Conservation (phyloP, 2,888 invertebrate genomes). For the Troides oblongomaculatus region DNA sequence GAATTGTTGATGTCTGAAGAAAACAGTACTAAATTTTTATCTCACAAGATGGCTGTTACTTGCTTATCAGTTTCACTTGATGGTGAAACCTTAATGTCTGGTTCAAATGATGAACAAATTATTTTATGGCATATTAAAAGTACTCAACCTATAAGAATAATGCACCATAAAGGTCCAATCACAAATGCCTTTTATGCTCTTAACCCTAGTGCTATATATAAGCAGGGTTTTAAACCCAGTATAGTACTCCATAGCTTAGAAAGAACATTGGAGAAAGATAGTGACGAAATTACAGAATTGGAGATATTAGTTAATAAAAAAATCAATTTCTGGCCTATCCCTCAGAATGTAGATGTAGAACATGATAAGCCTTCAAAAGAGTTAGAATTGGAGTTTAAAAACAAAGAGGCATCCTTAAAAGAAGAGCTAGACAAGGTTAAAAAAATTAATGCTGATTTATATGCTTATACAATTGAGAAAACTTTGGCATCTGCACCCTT, state of each 20-base stretch:
- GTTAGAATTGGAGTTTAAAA: conserved; percentile 48
- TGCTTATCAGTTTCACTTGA: conserved; percentile 86
- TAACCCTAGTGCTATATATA: conserved; percentile 80
- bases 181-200: conserved; percentile 85
- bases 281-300: conserved; percentile 67
- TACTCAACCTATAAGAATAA: conserved; percentile 84
- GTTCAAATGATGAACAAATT: conserved; percentile 86
- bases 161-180: conserved; percentile 86
- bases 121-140: conserved; percentile 91
- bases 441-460: conserved; percentile 80
- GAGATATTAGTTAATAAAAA: conserved; percentile 63
- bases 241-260: conserved; percentile 82
- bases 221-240: conserved; percentile 79
- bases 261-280: conserved; percentile 80
- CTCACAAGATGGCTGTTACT: conserved; percentile 85
- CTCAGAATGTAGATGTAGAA: conserved; percentile 36
- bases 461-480: conserved; percentile 74
- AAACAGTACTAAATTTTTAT: conserved; percentile 76
- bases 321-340: conserved; percentile 64
- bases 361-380: conserved; percentile 41
- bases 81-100: conserved; percentile 86
- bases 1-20: conserved; percentile 83
- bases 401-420: conserved; percentile 55
- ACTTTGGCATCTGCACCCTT: conserved; percentile 51
- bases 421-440: conserved; percentile 78